Evolutionary conservation across 2,888 invertebrate species (phyloP).

Genomic region (Autographa pulchrina): DNA sequence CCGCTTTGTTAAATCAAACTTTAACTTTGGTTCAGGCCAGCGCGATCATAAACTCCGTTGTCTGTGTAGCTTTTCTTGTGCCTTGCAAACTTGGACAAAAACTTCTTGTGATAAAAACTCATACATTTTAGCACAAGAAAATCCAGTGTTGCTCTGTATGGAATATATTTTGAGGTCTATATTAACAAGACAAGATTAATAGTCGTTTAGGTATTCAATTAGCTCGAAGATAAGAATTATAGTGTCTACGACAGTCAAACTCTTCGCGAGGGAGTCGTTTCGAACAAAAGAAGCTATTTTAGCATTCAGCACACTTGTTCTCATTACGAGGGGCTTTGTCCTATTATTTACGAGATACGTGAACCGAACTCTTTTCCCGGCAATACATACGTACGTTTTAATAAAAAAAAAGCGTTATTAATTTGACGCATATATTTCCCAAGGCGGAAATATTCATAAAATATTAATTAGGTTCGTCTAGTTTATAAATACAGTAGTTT

Average conservation of each 20-base stretch:
- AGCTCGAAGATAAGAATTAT: slow-evolving; percentile 18
- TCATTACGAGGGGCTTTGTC: slow-evolving; percentile 65
- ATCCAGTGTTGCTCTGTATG: neutral
- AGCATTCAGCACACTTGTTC: slow-evolving; percentile 67
- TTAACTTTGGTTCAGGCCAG: slow-evolving; percentile 14
- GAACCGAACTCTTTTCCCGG: slow-evolving; percentile 60
- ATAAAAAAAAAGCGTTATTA: slow-evolving; percentile 49
- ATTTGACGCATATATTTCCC: slow-evolving; percentile 48
- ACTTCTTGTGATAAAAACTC: too few relatives aligned
- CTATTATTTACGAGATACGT: slow-evolving; percentile 69
- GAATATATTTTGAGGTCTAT: slow-evolving; percentile 8
- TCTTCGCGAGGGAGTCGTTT: slow-evolving; percentile 37
- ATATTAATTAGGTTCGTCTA: slow-evolving; percentile 20
- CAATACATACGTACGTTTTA: slow-evolving; percentile 49
- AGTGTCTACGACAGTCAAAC: slow-evolving; percentile 49
- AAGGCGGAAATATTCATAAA: slow-evolving; percentile 30
- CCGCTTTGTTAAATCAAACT: slow-evolving; percentile 25
- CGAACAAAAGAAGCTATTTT: slow-evolving; percentile 64
- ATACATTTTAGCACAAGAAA: neutral
- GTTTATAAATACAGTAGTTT: slow-evolving; percentile 16
- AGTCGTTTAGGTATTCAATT: slow-evolving; percentile 46
- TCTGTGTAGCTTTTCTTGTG: slow-evolving; percentile 13
- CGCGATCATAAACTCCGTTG: slow-evolving; percentile 11
- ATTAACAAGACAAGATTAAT: slow-evolving; percentile 25
- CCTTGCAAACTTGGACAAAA: neutral